Evolutionary conservation across 2,113 vertebrate genomes (phyloP).

Genomic region (Archilochus colubris): DNA sequence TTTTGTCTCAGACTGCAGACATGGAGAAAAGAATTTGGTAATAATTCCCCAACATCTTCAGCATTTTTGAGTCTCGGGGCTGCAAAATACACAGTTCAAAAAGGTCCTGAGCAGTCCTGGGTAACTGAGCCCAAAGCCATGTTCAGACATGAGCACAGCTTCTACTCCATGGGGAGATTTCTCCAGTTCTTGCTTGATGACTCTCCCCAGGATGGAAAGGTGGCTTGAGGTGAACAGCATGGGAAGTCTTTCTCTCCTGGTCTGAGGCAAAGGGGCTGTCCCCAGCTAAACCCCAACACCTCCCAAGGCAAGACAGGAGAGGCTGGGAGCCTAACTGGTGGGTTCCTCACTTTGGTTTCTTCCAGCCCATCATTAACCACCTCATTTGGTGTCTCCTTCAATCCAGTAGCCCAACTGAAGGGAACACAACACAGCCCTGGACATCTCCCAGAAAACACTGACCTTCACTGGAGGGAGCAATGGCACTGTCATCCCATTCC

Average conservation of each 20-base stretch:
- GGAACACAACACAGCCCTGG: neutral
- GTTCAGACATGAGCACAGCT: fast-evolving
- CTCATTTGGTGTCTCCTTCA: fast-evolving
- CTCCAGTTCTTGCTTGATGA: neutral
- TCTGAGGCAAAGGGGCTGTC: neutral
- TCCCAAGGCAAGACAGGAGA: neutral
- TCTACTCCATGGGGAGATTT: neutral
- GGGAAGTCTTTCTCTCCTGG: neutral
- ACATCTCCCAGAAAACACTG: neutral
- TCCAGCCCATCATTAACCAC: neutral
- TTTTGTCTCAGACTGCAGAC: neutral
- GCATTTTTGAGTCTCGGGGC: neutral
- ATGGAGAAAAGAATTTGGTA: neutral
- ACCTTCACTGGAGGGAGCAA: constrained; percentile 99
- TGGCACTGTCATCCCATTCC: constrained; percentile 98
- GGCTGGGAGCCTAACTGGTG: neutral
- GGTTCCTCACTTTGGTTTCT: neutral
- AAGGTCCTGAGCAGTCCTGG: neutral
- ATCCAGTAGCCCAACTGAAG: neutral
- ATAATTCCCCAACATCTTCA: neutral
- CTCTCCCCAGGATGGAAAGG: neutral
- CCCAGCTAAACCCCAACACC: neutral
- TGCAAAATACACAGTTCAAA: neutral
- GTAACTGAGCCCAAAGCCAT: neutral
- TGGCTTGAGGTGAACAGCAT: neutral